Percentiles rank a stretch among this genome's conserved stretches.
Evolutionary conservation across 30 jellyfish, hydroid and myxozoan genomes (phyloP).

Genomic region (Haliclystus octoradiatus): DNA sequence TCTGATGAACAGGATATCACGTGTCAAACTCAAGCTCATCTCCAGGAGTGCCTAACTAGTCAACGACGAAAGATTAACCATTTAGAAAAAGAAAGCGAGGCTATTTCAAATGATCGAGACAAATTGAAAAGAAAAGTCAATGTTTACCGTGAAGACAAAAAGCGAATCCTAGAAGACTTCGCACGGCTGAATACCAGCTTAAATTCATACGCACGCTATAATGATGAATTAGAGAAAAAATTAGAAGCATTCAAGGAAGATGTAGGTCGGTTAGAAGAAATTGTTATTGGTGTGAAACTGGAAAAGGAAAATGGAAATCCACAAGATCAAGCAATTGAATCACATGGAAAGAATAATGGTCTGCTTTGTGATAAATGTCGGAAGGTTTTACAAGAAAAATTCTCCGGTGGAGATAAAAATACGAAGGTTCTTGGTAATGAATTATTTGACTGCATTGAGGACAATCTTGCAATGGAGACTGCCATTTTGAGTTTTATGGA

Average conservation of each 20-base stretch:
- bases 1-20: slow-evolving; percentile 69
- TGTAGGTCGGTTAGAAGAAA: slow-evolving; percentile 38
- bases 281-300: neutral
- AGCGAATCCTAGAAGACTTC: slow-evolving; percentile 85
- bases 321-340: no score
- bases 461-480: slow-evolving; percentile 82
- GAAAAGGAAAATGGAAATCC: slow-evolving; percentile 43
- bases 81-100: slow-evolving; percentile 67
- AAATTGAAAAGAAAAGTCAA: slow-evolving; percentile 65
- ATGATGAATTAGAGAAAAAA: slow-evolving; percentile 63
- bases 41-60: slow-evolving; percentile 69
- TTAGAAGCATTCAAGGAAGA: slow-evolving; percentile 70
- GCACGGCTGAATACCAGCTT: slow-evolving; percentile 71
- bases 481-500: slow-evolving; percentile 90
- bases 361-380: slow-evolving; percentile 67
- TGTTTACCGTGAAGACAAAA: slow-evolving; percentile 74
- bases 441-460: slow-evolving; percentile 86
- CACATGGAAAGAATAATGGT: slow-evolving; percentile 21
- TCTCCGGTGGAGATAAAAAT: slow-evolving; percentile 59
- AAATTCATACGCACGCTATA: slow-evolving; percentile 78
- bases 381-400: slow-evolving; percentile 42
- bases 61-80: slow-evolving; percentile 56
- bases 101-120: slow-evolving; percentile 62
- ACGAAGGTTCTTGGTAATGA: slow-evolving; percentile 85
- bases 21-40: slow-evolving; percentile 59